Base-by-base conservation (phyloP, 2,888 invertebrate genomes). In the Vannuccia rotundouncinata region DNA sequence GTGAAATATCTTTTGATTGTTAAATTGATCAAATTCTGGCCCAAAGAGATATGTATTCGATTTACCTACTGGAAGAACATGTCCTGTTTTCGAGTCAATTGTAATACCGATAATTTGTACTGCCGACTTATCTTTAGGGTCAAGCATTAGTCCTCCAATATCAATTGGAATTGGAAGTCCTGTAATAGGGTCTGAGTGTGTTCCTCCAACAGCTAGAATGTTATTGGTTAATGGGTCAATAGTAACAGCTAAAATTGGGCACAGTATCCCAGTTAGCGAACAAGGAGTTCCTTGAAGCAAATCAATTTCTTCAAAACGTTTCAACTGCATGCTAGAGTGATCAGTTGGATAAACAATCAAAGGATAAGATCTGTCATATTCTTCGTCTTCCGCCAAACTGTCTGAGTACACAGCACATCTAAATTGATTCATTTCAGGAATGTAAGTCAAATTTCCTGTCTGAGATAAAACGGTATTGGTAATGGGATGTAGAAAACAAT, bases 91-190 rank as follows among this genome's bases (percentile, higher is more conserved):
- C 25, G 84, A 83, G 74, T 86, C 86, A 31, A 87, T 75, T 1
- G 84, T 83, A 0, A 86, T 85, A 2, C 85, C 83, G 78, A 87
- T 81, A n/a, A 87, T 85, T 0, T 86, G 87, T 28, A 87, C 86
- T 1, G 86, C 85, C 66, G 83, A 82, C 66, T 84, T 84, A 25
- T 85, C 84, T 60, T 83, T 84, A 0, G 86, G 85, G 80, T 87
- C 87, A 13, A 85, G 82, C 86, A 87, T 87, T 30, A 86, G 80
- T 22, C 66, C 31, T 13, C 79, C 30, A 17, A 86, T 82, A 79
- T 87, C 87, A 29, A 87, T 86, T 10, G 87, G 85, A n/a, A 85
- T 84, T 0, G 85, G 85, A 45, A 86, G 82, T 1, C 85, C 84
- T 0, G 86, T 87, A 29, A 87, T 86, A 0, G 86, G 86, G 81